Base-by-base conservation (phyloP, 2,113 vertebrate genomes). In the Oreotrochilus melanogaster region DNA sequence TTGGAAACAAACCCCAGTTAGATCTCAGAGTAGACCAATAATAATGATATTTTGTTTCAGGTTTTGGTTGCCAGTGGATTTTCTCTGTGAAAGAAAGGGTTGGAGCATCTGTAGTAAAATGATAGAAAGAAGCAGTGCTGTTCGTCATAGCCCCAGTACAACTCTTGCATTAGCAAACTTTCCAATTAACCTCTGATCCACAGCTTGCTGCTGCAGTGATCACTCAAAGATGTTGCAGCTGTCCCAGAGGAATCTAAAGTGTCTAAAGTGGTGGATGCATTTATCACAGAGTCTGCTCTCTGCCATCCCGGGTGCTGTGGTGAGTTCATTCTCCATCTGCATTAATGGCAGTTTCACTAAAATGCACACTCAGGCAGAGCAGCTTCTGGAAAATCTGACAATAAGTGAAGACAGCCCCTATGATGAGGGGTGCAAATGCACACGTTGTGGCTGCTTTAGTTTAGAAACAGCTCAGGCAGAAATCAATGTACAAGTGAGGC, bases 181-280 rank as follows among this genome's bases (percentile, higher is more conserved):
- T 93, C 71, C 83, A 95, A 57, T 95, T 96, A 94, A 93, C 78
- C 79, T 88, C 5, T 5, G 30, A 94, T 53, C 51, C 43, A 28
- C 88, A 78, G 79, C 67, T 31, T 83, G 65, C 78, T 1, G 14
- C 74, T 62, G 69, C 33, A 89, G 72, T 9, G 72, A 88, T 95
- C 80, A 70, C 80, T 95, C 93, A 69, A 80, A 94, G 60, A 91
- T 73, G 69, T 60, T 94, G 76, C 82, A 66, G 57, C 56, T 89
- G 53, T 93, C 97, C 61, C 88, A 66, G 31, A 85, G 89, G 93
- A 91, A 66, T 71, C 82, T 67, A 65, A 95, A 95, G 72, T 86
- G 60, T 92, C 78, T 91, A 27, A 96, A 96, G 72, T 88, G 88
- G 80, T 90, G 17, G 75, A 78, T 79, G 58, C 66, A 50, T 96